phyloP scores from a whole-genome alignment of 2,888 invertebrate genomes.

The Cordilura impudica region DNA sequence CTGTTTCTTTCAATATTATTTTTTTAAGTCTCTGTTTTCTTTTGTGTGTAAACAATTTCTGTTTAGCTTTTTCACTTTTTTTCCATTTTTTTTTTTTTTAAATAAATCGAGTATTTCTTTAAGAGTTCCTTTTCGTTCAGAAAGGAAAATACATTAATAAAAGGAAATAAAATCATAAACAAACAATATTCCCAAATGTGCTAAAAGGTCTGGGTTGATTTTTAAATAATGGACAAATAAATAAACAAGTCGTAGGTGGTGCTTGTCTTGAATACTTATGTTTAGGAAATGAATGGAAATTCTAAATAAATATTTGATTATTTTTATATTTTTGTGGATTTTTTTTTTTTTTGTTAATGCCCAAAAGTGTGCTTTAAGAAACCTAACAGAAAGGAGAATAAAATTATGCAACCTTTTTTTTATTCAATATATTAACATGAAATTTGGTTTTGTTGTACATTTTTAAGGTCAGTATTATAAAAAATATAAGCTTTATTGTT shows the following conservation, averaged over 20 bases:
- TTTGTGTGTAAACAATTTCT: slow-evolving; percentile 31
- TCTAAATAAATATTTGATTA: slow-evolving; percentile 44
- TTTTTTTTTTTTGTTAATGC: background rate
- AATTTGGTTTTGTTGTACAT: background rate
- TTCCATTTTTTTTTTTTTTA: background rate
- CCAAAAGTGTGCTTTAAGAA: slow-evolving; percentile 36
- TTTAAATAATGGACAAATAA: slow-evolving; percentile 49
- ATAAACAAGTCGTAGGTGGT: slow-evolving; percentile 15
- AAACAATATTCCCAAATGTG: slow-evolving; percentile 35
- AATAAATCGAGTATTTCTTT: background rate
- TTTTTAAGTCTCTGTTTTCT: slow-evolving; percentile 13
- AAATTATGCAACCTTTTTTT: background rate
- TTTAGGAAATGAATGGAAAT: slow-evolving; percentile 27
- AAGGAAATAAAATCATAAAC: slow-evolving; percentile 18
- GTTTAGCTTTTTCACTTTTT: slow-evolving; percentile 18
- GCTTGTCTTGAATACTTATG: background rate
- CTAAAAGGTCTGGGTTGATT: slow-evolving; percentile 40
- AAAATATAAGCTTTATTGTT: too few relatives aligned
- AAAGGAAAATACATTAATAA: background rate
- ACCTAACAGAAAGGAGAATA: background rate
- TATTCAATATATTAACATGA: background rate
- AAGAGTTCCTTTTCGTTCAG: background rate
- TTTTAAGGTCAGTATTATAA: background rate
- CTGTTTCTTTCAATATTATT: slow-evolving; percentile 28
- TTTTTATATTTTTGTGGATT: slow-evolving; percentile 28